Conservation (phyloP, 2,888 invertebrate species). For the Pristionchus maxplancki region DNA sequence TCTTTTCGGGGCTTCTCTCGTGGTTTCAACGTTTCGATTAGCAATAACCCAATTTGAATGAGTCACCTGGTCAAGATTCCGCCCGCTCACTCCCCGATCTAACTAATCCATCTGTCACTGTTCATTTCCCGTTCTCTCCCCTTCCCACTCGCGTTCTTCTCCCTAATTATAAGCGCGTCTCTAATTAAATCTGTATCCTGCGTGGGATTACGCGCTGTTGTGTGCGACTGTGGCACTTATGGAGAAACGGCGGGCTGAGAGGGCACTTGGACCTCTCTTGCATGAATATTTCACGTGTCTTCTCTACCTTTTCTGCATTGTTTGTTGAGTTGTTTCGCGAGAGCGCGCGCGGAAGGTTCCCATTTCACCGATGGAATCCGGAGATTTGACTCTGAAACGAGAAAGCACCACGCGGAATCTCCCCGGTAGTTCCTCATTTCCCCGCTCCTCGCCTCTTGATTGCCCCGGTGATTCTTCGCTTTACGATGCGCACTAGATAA, state of each 20-base stretch:
- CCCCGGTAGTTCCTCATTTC: constrained; percentile 15
- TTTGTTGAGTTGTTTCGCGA: background rate
- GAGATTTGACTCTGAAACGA: constrained; percentile 3
- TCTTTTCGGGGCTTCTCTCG: background rate
- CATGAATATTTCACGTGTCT: constrained; percentile 14
- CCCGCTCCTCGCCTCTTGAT: background rate
- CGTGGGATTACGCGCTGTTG: background rate
- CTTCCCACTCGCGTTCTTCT: constrained; percentile 53
- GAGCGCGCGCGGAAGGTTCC: background rate
- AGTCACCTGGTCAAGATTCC: constrained; percentile 17
- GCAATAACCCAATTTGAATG: background rate
- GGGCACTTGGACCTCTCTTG: background rate
- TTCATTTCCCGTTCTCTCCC: constrained; percentile 48
- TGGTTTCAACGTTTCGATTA: background rate
- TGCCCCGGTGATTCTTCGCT: background rate
- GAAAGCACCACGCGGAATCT: background rate
- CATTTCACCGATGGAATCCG: background rate
- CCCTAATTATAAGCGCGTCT: background rate
- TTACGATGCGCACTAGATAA: constrained; percentile 14
- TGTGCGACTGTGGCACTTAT: background rate
- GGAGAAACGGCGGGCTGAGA: background rate
- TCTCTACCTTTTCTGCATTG: background rate
- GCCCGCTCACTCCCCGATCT: background rate
- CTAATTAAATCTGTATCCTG: constrained; percentile 36
- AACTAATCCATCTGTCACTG: constrained; percentile 37